Evolutionary conservation across 2,888 invertebrate genomes (phyloP), one percentile per base, ranked within the genome.

Genomic region (Melieria omissa): DNA sequence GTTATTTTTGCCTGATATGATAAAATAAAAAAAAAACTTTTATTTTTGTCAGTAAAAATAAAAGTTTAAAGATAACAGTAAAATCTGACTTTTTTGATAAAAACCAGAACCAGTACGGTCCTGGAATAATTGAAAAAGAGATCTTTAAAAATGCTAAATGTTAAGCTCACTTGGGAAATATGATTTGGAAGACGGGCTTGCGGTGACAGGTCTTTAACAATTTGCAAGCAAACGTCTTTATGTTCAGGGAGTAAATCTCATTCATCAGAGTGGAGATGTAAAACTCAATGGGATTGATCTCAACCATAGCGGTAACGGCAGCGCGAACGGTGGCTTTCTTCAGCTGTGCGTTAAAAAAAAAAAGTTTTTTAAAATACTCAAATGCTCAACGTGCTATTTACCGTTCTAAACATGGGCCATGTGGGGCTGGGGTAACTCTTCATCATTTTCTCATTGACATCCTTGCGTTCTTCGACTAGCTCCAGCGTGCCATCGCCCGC

Each of bases 401-500:
- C 90, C 65, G 88, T 89, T 82, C 88, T 89, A 61, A 90, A 89
- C 78, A 88, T 87, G 0, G 91, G 91, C 83, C 88, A 88, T 61
- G 90, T 91, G 0, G 91, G 91, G 46, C 78, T 82, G 1, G 85
- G 85, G 77, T 87, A 87, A 7, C 85, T 83, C 29, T 86, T 85
- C 58, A 86, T 86, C 41, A 70, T 71, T 4, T 73, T 73, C 4
- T 79, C 67, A 3, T 79, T 79, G 5, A 82, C 79, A 68, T 84
- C 84, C 5, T 89, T 89, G 77, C 90, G 89, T 80, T 91, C 90
- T 78, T 91, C 90, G 1, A 94, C 90, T 41, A 94, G 77, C 76
- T 95, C 94, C 0, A 97, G 86, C 0, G 91, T 91, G 0, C 97
- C 97, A 86, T 95, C 93, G 0, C 97, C 97, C 4, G 93, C 91